These are phyloP conservation scores for Hapalemur alaotrensis DNA, from an alignment of 2,797 vertebrate species.

Conservation along the genomic window DNA sequence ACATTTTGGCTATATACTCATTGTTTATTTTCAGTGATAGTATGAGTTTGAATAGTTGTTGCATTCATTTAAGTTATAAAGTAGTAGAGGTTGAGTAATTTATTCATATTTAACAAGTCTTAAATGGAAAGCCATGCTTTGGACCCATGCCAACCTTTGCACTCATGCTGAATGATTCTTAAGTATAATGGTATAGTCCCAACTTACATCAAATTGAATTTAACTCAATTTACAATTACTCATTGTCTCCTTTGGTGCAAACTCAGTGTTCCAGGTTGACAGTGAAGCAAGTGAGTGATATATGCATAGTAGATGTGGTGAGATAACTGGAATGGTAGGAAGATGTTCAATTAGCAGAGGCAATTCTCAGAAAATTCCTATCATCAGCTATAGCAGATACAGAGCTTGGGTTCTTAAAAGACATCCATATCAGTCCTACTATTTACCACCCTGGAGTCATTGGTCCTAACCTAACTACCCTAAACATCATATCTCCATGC, in stretches of 20 bases:
- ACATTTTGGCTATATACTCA: neutral
- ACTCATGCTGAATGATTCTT: neutral
- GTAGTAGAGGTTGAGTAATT: neutral
- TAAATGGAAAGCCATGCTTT: neutral
- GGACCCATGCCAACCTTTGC: neutral
- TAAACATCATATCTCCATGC: too few relatives aligned
- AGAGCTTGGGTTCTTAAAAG: neutral
- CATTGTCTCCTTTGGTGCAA: neutral
- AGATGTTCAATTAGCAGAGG: too few relatives aligned
- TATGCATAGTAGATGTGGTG: rapidly evolving
- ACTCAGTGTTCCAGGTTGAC: neutral
- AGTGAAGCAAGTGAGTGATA: neutral
- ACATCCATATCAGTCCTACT: rapidly evolving
- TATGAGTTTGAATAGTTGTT: neutral
- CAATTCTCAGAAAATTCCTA: too few relatives aligned
- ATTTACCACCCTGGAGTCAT: neutral
- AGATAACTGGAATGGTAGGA: rapidly evolving
- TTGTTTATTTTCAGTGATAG: neutral
- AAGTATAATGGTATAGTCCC: neutral
- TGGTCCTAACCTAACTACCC: neutral
- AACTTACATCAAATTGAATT: neutral
- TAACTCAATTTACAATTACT: neutral
- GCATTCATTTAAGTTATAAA: neutral
- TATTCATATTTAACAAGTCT: neutral
- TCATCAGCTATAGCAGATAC: too few relatives aligned